Conservation (phyloP, 1,140 invertebrate genomes). For the Drosophila tropicalis region DNA sequence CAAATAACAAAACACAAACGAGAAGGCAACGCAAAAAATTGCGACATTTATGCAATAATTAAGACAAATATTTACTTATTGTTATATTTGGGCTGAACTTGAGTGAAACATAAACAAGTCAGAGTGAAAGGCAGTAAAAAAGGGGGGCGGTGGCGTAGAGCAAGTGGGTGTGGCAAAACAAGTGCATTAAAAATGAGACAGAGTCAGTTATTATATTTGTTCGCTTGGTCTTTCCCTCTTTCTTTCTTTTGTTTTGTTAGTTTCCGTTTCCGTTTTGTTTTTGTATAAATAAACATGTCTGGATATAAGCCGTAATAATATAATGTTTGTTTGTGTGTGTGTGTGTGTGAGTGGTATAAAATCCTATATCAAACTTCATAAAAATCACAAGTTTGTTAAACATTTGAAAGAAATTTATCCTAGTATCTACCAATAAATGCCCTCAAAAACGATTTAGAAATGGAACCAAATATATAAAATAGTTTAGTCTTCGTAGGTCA, state of each 20-base stretch:
- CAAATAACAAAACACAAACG: constrained; percentile 2
- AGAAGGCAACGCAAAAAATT: background rate
- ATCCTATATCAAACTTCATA: constrained; percentile 56
- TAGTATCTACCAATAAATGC: too few species aligned
- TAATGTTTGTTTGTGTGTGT: constrained; percentile 16
- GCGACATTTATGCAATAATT: constrained; percentile 61
- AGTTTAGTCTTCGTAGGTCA: too few species aligned
- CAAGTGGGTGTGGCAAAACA: background rate
- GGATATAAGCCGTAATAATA: constrained; percentile 52
- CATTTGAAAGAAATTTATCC: background rate
- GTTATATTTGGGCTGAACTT: constrained; percentile 25
- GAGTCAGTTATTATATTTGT: constrained; percentile 24
- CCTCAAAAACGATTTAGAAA: too few species aligned
- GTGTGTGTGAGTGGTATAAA: constrained; percentile 47
- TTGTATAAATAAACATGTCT: constrained; percentile 70
- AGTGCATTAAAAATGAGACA: constrained; percentile 32
- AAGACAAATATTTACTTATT: constrained; percentile 54
- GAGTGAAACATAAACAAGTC: background rate
- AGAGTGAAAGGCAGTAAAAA: background rate
- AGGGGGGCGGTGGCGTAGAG: too few species aligned
- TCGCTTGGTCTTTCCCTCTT: background rate
- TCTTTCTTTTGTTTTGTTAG: constrained; percentile 11
- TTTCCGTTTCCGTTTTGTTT: constrained; percentile 33
- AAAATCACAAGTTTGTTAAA: constrained; percentile 30
- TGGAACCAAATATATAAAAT: too few species aligned